A percentile compares a stretch with the other conserved stretches of the same genome.
Conservation (phyloP, 2,888 invertebrate species). For the Idaea aversata region DNA sequence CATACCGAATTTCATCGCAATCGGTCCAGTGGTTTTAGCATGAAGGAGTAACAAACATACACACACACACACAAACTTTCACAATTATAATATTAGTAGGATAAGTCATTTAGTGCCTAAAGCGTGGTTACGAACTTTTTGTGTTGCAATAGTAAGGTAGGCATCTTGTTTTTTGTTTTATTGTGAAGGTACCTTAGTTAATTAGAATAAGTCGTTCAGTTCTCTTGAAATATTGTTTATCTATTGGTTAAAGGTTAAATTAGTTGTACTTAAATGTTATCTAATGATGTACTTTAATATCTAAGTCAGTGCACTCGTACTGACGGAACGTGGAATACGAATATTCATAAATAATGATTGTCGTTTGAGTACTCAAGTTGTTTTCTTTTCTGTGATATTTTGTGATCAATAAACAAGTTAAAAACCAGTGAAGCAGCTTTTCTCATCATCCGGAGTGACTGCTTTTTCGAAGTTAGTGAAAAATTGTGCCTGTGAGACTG, state of each 20-base stretch:
- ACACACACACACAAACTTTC: no score
- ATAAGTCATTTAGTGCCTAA: no score
- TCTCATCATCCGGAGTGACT: not conserved
- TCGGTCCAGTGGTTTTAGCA: no score
- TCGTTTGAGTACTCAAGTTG: not conserved
- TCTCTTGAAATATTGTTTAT: not conserved
- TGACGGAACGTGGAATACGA: not conserved
- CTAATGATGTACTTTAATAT: not conserved
- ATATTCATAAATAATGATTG: not conserved
- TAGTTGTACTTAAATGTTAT: not conserved
- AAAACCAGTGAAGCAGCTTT: not conserved
- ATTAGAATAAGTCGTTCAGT: not conserved
- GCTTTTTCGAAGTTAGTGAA: not conserved
- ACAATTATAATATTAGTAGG: no score
- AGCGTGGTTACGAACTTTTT: not conserved
- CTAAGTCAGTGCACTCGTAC: not conserved
- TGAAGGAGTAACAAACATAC: no score
- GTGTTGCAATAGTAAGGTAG: not conserved
- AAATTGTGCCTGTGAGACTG: not conserved
- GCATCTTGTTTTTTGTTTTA: not conserved
- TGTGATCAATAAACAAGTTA: not conserved
- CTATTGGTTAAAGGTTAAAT: constrained; percentile 1
- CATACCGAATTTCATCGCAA: no score
- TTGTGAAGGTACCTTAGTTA: not conserved
- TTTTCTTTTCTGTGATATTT: not conserved